phyloP scores from a whole-genome alignment of 2,797 vertebrate genomes.

The Odontamblyopus rebecca region DNA sequence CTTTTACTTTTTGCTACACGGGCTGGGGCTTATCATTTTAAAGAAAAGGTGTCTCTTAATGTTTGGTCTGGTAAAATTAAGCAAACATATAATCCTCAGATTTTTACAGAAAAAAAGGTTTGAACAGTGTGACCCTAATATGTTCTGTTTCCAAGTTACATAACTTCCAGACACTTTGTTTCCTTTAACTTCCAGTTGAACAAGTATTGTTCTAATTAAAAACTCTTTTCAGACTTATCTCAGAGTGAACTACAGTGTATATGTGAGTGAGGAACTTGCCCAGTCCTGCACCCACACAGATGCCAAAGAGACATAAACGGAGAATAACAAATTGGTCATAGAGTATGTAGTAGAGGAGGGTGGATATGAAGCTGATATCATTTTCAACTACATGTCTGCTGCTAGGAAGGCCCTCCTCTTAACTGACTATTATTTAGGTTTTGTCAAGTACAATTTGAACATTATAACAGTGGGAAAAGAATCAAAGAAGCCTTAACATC shows the following conservation, averaged over 20 bases:
- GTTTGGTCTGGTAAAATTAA: no score
- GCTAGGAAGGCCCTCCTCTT: slow-evolving; percentile 15
- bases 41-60: no score
- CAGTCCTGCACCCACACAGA: slow-evolving; percentile 8
- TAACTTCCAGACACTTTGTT: neutral
- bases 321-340: slow-evolving; percentile 17
- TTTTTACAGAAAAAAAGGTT: neutral
- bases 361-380: slow-evolving; percentile 27
- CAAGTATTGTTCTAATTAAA: neutral
- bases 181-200: slow-evolving; percentile 7
- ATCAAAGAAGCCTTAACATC: slow-evolving; percentile 54
- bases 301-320: slow-evolving; percentile 10
- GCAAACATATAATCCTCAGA: no score
- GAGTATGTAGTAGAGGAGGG: slow-evolving; percentile 14
- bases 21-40: no score
- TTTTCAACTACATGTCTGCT: slow-evolving; percentile 15
- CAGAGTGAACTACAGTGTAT: slow-evolving; percentile 7
- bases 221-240: slow-evolving; percentile 1
- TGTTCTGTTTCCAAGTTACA: neutral
- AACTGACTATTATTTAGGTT: slow-evolving; percentile 37
- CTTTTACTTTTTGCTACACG: neutral
- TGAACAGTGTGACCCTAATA: neutral
- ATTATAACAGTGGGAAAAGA: slow-evolving; percentile 43
- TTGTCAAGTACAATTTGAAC: slow-evolving; percentile 22
- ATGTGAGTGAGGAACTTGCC: slow-evolving; percentile 21